Conservation (phyloP, 1,140 invertebrate genomes). For the Wasmannia auropunctata region DNA sequence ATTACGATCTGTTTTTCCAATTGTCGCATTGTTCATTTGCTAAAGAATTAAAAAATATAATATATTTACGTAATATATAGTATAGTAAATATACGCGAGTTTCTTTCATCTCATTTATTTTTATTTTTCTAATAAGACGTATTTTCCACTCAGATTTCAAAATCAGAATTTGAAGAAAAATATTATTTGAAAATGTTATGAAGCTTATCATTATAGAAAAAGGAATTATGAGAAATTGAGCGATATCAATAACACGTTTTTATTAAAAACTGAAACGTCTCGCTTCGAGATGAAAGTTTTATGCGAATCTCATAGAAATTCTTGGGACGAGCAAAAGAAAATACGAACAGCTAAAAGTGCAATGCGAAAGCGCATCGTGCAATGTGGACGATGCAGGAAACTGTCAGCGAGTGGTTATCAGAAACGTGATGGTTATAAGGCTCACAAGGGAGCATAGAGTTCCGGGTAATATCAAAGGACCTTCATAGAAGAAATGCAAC, state of each 20-base stretch:
- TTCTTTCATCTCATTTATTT: not conserved
- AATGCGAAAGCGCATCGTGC: not conserved
- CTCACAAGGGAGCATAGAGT: not conserved
- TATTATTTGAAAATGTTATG: not conserved
- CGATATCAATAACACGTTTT: not conserved
- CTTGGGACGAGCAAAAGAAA: not conserved
- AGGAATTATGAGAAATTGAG: not conserved
- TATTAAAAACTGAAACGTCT: not conserved
- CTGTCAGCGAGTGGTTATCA: constrained; percentile 3
- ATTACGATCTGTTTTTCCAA: not conserved
- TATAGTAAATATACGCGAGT: too few species aligned
- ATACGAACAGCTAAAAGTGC: not conserved
- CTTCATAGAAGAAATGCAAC: constrained; percentile 49
- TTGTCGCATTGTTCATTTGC: not conserved
- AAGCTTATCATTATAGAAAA: not conserved
- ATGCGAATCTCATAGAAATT: not conserved
- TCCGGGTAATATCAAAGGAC: constrained; percentile 42
- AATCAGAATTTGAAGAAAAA: not conserved
- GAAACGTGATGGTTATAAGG: constrained; percentile 15
- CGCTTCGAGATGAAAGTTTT: not conserved
- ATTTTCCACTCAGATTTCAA: not conserved
- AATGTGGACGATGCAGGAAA: not conserved
- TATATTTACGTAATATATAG: not conserved
- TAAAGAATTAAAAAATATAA: not conserved
- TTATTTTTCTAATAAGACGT: not conserved